phyloP scores from a whole-genome alignment of 2,113 vertebrate species.

The Neolamprologus toae region DNA sequence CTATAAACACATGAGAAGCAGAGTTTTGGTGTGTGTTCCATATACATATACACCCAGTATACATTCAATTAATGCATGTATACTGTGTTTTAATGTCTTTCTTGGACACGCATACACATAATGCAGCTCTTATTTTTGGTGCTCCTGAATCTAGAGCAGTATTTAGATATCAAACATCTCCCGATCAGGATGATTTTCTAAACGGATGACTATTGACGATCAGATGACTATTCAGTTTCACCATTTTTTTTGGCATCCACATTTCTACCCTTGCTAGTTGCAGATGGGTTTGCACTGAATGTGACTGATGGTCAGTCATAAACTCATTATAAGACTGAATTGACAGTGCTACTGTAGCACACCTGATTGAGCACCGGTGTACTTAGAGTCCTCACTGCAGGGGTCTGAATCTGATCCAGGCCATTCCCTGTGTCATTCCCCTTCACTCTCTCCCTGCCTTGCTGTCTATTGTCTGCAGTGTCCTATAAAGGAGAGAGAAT shows the following conservation, averaged over 20 bases:
- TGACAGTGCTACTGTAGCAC: rapidly evolving
- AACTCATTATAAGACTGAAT: background rate
- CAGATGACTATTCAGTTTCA: background rate
- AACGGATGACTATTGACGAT: background rate
- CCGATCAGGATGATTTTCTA: background rate
- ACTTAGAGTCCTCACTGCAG: background rate
- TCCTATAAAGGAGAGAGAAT: background rate
- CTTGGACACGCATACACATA: background rate
- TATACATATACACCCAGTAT: background rate
- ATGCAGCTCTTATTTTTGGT: background rate
- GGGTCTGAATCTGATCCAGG: background rate
- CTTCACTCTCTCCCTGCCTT: background rate
- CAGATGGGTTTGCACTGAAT: background rate
- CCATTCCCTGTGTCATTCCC: background rate
- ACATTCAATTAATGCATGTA: background rate
- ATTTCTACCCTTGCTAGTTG: background rate
- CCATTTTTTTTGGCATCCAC: background rate
- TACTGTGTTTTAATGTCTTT: background rate
- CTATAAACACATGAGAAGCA: background rate
- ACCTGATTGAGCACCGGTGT: background rate
- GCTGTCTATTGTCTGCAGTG: background rate
- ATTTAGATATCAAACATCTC: background rate
- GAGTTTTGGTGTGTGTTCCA: background rate
- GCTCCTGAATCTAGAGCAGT: background rate
- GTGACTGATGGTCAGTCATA: background rate